phyloP scores from a whole-genome alignment of 2,113 vertebrate genomes.

The Loxodonta africana region DNA sequence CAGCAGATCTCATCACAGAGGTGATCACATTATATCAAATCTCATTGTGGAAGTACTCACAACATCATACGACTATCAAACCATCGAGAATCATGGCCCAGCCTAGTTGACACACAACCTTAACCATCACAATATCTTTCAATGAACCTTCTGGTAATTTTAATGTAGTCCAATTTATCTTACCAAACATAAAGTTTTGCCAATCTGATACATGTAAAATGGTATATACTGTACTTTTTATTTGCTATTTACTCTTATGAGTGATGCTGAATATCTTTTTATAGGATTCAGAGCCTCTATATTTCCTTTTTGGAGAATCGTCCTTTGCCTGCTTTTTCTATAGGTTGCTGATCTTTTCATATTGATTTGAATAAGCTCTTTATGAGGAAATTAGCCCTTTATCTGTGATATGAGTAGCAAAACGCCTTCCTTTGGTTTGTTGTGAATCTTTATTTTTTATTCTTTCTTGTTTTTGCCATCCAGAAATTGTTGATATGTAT shows the following conservation, averaged over 20 bases:
- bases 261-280: not conserved
- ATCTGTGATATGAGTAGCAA: too few relatives aligned
- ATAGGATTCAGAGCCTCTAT: not conserved
- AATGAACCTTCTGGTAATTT: not conserved
- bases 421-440: too few relatives aligned
- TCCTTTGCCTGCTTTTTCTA: not conserved
- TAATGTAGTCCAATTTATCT: not conserved
- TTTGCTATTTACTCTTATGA: not conserved
- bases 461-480: not conserved
- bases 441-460: too few relatives aligned
- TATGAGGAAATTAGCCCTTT: too few relatives aligned
- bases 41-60: too few relatives aligned
- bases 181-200: not conserved
- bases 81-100: too few relatives aligned
- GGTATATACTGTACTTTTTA: not conserved
- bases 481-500: not conserved
- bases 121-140: not conserved
- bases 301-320: not conserved
- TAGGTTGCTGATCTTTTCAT: not conserved
- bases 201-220: not conserved
- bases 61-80: too few relatives aligned
- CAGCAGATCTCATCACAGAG: too few relatives aligned
- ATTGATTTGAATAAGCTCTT: not conserved
- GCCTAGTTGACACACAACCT: too few relatives aligned
- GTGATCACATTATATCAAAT: too few relatives aligned